A percentile compares a stretch with the other conserved stretches of the same genome.
phyloP scores from a whole-genome alignment of 2,888 invertebrate genomes.

The Drosophila helvetica region DNA sequence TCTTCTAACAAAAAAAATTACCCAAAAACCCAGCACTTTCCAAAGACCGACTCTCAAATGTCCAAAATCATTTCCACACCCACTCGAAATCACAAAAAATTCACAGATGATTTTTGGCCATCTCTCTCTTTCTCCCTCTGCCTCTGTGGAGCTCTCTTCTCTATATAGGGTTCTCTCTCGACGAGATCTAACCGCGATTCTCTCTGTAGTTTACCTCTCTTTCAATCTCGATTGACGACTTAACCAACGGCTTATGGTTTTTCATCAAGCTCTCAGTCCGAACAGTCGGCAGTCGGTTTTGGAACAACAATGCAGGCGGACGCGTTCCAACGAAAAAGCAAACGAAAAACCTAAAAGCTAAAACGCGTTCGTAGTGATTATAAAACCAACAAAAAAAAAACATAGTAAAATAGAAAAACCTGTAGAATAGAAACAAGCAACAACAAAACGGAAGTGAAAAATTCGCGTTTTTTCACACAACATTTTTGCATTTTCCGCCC shows the following conservation, averaged over 20 bases:
- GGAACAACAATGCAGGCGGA: constrained; percentile 77
- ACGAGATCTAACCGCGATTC: constrained; percentile 1
- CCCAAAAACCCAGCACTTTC: no score
- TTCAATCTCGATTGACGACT: constrained; percentile 52
- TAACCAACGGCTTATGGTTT: constrained; percentile 54
- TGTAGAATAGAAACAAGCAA: constrained; percentile 9
- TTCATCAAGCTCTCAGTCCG: constrained; percentile 27
- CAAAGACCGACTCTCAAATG: constrained; percentile 3
- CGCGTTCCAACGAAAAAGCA: constrained; percentile 46
- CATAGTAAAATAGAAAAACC: constrained; percentile 25
- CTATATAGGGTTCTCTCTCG: constrained; percentile 10
- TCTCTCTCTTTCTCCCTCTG: constrained; percentile 7
- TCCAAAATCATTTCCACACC: constrained; percentile 15
- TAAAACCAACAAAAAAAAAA: constrained; percentile 27
- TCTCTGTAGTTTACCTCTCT: constrained; percentile 32
- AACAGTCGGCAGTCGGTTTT: constrained; percentile 67
- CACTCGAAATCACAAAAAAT: constrained; percentile 7
- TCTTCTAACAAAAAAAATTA: not conserved
- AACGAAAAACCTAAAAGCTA: constrained; percentile 11
- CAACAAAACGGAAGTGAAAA: constrained; percentile 75
- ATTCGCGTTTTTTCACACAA: constrained; percentile 72
- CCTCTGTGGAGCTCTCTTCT: not conserved
- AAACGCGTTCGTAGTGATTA: constrained; percentile 65
- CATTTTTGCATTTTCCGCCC: constrained; percentile 70
- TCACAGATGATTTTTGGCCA: constrained; percentile 25